These are phyloP conservation scores for Sarcophaga subvicina DNA, from an alignment of 2,888 invertebrate species.

Conservation along the genomic window DNA sequence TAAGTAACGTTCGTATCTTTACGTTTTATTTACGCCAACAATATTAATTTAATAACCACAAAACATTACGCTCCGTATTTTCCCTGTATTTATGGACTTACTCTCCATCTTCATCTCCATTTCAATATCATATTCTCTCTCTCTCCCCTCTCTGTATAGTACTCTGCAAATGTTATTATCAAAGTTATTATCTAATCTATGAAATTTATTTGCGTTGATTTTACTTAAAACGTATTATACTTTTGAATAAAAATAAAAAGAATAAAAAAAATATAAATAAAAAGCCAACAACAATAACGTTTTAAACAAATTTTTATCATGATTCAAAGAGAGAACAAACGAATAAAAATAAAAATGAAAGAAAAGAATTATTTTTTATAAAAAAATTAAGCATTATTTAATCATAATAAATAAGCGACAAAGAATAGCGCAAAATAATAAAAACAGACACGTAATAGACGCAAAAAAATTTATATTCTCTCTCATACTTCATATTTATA, in stretches of 20 bases:
- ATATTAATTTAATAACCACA: constrained; percentile 5
- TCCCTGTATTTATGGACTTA: background rate
- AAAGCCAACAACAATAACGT: background rate
- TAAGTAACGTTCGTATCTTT: constrained; percentile 19
- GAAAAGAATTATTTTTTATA: background rate
- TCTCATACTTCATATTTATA: too few relatives aligned
- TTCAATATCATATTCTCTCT: too few relatives aligned
- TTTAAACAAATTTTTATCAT: constrained; percentile 47
- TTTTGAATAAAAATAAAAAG: constrained; percentile 26
- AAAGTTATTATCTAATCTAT: constrained; percentile 59
- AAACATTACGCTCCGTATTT: constrained; percentile 4
- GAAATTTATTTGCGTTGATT: constrained; percentile 48
- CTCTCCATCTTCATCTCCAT: background rate
- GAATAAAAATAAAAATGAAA: background rate
- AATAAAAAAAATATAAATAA: too few relatives aligned
- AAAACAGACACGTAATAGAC: constrained; percentile 17
- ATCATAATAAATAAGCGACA: constrained; percentile 7
- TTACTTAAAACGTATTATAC: constrained; percentile 36
- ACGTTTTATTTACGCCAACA: constrained; percentile 14
- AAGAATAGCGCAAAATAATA: background rate
- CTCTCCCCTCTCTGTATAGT: background rate
- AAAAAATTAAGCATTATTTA: constrained; percentile 24
- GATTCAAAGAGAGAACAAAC: constrained; percentile 11
- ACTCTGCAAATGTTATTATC: constrained; percentile 5
- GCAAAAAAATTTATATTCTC: background rate